Conservation (phyloP, 2,113 vertebrate species). For the Aphyosemion australe region DNA sequence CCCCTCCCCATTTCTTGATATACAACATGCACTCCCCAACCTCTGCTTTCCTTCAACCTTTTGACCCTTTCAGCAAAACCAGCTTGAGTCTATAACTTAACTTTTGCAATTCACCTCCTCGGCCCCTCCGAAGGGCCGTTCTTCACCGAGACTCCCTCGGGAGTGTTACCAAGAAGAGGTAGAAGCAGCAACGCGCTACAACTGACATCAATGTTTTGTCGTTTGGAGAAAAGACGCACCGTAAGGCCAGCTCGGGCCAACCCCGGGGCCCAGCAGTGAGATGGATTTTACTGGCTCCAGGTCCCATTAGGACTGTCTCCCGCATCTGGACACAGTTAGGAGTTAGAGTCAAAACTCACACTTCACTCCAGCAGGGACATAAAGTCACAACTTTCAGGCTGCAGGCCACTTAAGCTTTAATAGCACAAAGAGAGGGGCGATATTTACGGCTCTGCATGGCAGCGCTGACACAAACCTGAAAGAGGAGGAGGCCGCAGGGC, state of each 20-base stretch:
- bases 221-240: constrained; percentile 19
- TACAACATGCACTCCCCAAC: constrained; percentile 29
- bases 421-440: constrained; percentile 35
- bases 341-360: constrained; percentile 71
- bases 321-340: constrained; percentile 79
- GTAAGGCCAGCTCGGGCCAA: constrained; percentile 41
- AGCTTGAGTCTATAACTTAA: constrained; percentile 40
- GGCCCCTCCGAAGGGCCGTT: constrained; percentile 30
- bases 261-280: constrained; percentile 49
- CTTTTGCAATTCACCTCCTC: constrained; percentile 51
- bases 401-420: constrained; percentile 39
- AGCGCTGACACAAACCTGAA: constrained; percentile 38
- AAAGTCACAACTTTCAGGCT: constrained; percentile 65
- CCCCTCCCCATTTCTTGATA: constrained; percentile 15
- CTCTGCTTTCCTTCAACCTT: constrained; percentile 44
- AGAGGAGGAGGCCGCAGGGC: constrained; percentile 25
- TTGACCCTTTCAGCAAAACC: constrained; percentile 49
- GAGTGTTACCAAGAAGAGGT: constrained; percentile 15
- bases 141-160: constrained; percentile 14
- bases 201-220: constrained; percentile 29
- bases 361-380: constrained; percentile 59
- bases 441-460: constrained; percentile 55
- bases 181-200: constrained; percentile 2
- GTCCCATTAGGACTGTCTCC: constrained; percentile 80
- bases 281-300: constrained; percentile 81